A percentile compares a stretch with the other conserved stretches of the same genome.
Evolutionary conservation across 2,888 invertebrate genomes (phyloP).

Genomic region (Odontomyia ornata): DNA sequence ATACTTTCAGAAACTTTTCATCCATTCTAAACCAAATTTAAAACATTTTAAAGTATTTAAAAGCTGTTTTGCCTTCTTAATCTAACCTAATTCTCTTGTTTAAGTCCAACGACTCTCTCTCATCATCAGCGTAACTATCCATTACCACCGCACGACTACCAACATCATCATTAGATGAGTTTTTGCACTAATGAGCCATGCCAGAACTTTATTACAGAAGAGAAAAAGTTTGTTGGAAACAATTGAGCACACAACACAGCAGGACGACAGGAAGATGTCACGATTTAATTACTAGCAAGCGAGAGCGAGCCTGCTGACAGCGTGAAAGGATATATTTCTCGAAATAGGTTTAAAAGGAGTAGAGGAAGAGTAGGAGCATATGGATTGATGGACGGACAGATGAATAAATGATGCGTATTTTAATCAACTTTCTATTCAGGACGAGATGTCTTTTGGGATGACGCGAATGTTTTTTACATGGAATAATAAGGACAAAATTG

Average conservation of each 20-base stretch:
- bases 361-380: neutral
- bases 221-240: conserved; percentile 4
- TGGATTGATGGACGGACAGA: too few species aligned
- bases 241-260: neutral
- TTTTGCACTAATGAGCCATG: neutral
- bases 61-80: too few species aligned
- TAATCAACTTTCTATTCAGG: too few species aligned
- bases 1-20: too few species aligned
- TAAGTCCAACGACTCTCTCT: neutral
- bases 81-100: neutral
- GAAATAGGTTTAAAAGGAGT: neutral
- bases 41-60: too few species aligned
- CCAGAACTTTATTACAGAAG: neutral
- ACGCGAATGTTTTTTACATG: too few species aligned
- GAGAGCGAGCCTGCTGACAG: neutral
- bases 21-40: too few species aligned
- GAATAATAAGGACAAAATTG: too few species aligned
- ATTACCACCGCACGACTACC: neutral
- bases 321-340: conserved; percentile 1
- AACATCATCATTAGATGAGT: conserved; percentile 9
- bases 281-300: neutral
- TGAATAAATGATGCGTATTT: too few species aligned
- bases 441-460: too few species aligned
- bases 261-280: conserved; percentile 1
- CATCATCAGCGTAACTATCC: neutral